Conservation (phyloP, 2,113 vertebrate species). For the Chaetops frenatus region DNA sequence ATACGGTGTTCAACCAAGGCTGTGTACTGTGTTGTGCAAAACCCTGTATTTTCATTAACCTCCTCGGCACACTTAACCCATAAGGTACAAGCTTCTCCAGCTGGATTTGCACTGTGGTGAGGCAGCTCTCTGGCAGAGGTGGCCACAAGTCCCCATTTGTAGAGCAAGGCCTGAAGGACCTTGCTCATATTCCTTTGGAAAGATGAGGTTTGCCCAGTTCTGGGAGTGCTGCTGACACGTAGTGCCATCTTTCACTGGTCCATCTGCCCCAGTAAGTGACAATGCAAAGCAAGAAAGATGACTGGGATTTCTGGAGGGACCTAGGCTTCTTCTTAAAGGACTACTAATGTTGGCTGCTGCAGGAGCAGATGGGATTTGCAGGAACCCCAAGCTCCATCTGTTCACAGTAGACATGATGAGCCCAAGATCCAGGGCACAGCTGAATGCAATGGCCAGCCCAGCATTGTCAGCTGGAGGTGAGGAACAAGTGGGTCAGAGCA, state of each 20-base stretch:
- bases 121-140: neutral
- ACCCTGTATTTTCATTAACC: neutral
- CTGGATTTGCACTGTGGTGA: neutral
- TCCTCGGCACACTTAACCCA: neutral
- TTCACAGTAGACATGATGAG: slow-evolving; percentile 12
- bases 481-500: slow-evolving; percentile 40
- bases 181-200: neutral
- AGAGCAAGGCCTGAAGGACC: neutral
- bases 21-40: neutral
- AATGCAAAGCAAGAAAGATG: neutral
- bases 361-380: slow-evolving; percentile 53
- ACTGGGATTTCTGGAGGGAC: neutral
- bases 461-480: neutral
- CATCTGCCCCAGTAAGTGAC: neutral
- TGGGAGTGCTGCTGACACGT: neutral
- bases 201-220: neutral
- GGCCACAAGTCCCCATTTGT: neutral
- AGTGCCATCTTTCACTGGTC: neutral
- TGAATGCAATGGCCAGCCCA: neutral
- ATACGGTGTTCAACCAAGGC: neutral
- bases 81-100: neutral
- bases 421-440: slow-evolving; percentile 49
- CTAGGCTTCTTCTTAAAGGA: neutral
- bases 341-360: neutral
- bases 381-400: slow-evolving; percentile 56